phyloP scores from a whole-genome alignment of 2,113 vertebrate genomes.

The Illadopsis cleaveri region DNA sequence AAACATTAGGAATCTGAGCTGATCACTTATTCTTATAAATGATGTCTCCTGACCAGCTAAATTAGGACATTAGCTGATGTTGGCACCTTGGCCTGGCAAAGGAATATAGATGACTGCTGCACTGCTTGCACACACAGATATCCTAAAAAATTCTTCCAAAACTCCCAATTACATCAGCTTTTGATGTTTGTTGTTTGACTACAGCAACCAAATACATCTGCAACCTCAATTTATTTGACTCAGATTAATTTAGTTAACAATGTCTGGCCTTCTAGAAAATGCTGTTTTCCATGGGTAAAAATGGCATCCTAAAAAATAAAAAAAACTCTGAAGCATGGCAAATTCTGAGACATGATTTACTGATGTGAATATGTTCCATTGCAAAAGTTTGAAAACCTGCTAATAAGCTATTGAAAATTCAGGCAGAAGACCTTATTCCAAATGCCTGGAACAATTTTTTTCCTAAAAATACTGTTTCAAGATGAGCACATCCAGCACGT shows the following conservation, averaged over 20 bases:
- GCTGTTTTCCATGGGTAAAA: neutral
- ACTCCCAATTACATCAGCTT: neutral
- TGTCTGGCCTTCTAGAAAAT: neutral
- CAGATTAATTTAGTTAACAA: neutral
- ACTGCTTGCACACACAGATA: neutral
- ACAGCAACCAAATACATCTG: neutral
- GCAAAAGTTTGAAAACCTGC: neutral
- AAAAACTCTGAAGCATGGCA: neutral
- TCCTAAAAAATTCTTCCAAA: neutral
- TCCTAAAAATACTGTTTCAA: slow-evolving; percentile 4
- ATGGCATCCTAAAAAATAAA: neutral
- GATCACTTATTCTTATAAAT: neutral
- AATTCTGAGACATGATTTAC: neutral
- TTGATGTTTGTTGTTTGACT: neutral
- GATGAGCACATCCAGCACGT: neutral
- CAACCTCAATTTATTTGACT: neutral
- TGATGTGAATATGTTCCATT: neutral
- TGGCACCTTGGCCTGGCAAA: neutral
- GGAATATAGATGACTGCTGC: neutral
- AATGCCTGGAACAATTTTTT: neutral
- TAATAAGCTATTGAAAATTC: neutral
- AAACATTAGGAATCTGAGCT: neutral
- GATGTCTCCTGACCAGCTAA: neutral
- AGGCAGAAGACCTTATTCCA: neutral
- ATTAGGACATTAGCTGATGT: neutral